Evolutionary conservation across 2,797 vertebrate species (phyloP), one percentile per base, ranked within the genome.

Genomic region (Pseudocheirus occidentalis): DNA sequence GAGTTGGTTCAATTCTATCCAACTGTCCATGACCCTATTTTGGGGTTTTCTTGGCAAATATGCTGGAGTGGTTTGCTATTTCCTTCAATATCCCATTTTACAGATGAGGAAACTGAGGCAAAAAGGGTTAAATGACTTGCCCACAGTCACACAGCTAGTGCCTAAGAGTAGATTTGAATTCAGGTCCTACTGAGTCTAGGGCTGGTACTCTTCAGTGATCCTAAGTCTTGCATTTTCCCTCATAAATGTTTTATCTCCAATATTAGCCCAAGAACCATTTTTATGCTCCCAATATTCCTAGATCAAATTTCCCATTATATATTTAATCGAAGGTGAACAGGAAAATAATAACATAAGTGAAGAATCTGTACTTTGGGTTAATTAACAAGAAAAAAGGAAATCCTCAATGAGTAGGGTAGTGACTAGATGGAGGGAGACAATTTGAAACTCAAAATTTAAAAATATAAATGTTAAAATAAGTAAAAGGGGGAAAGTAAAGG

Each of bases 371-470:
- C 62, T 81, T 46, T 96, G 93, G 46, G 9, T 91, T 93, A 56
- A 9, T 29, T 89, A 93, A 96, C 40, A n/a, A 66, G 96, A 95
- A 96, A 54, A 0, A 29, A 92, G 24, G 24, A 1, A 11, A 31
- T 89, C 18, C 14, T 59, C 58, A 59, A 59, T 31, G 29, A 18
- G 6, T 58, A 10, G 1, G 10, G 28, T 28, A 59, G 58, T 1
- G 9, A 29, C 58, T 59, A 12, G 58, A 59, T 10, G 10, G 58
- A 59, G 29, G 58, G 28, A 59, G 58, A 31, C 28, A 59, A 59
- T 59, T 59, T 62, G 29, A 34, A 34, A 62, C 13, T 34, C 59
- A 34, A 62, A 62, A 62, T 62, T 62, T 62, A 13, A 34, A 62
- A 34, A 62, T 62, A 34, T 34, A 14, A 62, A 34, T 34, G 31